A percentile compares a stretch with the other conserved stretches of the same genome.
Conservation (phyloP, 2,113 vertebrate genomes). For the Salvator merianae region DNA sequence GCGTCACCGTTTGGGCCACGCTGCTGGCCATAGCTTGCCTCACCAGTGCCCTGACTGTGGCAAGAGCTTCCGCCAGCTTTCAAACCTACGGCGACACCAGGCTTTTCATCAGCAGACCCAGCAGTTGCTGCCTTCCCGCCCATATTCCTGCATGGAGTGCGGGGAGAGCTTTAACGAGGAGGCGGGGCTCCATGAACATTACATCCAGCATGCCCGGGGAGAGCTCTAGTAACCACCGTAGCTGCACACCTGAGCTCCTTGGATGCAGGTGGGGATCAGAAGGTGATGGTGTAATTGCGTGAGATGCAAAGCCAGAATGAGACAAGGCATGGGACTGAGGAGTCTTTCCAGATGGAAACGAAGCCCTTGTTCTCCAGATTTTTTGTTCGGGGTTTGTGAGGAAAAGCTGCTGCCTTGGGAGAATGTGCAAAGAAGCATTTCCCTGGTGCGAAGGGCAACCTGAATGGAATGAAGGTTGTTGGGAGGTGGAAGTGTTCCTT, state of each 20-base stretch:
- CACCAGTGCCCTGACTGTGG: conserved; percentile 82
- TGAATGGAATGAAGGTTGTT: not conserved
- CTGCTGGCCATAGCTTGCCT: conserved; percentile 74
- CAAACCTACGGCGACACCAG: conserved; percentile 78
- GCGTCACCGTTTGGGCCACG: conserved; percentile 76
- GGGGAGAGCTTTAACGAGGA: conserved; percentile 54
- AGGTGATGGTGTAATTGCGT: not conserved
- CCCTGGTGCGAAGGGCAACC: not conserved
- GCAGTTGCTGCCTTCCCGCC: conserved; percentile 27
- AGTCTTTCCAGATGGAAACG: not conserved
- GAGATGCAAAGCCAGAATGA: not conserved
- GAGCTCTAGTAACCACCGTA: conserved; percentile 40
- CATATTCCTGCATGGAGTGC: conserved; percentile 54
- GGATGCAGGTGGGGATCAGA: not conserved
- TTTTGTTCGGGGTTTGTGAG: not conserved
- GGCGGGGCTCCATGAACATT: conserved; percentile 57
- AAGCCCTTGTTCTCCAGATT: not conserved
- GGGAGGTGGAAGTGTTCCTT: not conserved
- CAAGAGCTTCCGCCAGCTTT: conserved; percentile 83
- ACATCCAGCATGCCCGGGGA: conserved; percentile 58
- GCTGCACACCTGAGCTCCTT: not conserved
- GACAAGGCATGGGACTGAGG: not conserved
- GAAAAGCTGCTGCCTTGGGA: not conserved
- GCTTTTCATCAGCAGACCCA: conserved; percentile 62
- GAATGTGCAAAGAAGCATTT: not conserved